Conservation (phyloP, 1,140 invertebrate genomes). For the Uloborus diversus region DNA sequence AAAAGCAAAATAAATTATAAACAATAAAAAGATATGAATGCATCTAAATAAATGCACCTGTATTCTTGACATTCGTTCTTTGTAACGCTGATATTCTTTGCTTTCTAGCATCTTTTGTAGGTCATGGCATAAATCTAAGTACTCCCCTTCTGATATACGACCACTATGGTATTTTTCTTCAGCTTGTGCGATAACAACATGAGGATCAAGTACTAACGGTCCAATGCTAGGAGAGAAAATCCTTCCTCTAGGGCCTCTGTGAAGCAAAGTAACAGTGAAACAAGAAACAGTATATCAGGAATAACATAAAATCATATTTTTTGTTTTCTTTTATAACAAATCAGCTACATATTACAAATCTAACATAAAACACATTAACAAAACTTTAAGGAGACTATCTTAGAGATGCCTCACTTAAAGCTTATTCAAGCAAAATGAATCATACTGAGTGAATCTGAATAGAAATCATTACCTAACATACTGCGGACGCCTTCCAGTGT, state of each 20-base stretch:
- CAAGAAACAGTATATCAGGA: too few species aligned
- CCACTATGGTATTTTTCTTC: constrained; percentile 3
- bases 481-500: too few species aligned
- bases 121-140: neutral
- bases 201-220: neutral
- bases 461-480: too few species aligned
- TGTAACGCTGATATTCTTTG: neutral
- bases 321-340: too few species aligned
- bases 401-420: too few species aligned
- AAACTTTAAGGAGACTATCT: too few species aligned
- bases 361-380: too few species aligned
- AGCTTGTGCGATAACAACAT: neutral
- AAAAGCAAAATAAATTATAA: neutral
- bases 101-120: neutral
- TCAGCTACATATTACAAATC: too few species aligned
- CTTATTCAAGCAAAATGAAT: too few species aligned
- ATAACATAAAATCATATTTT: too few species aligned
- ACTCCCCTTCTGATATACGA: neutral
- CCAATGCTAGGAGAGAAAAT: neutral
- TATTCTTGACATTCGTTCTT: neutral
- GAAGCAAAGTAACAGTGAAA: neutral
- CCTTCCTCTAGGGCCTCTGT: neutral
- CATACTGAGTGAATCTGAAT: too few species aligned
- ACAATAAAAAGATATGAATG: neutral
- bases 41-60: neutral